Evolutionary conservation across 2,888 invertebrate species (phyloP).

Genomic region (Lycocerus yunnanus): DNA sequence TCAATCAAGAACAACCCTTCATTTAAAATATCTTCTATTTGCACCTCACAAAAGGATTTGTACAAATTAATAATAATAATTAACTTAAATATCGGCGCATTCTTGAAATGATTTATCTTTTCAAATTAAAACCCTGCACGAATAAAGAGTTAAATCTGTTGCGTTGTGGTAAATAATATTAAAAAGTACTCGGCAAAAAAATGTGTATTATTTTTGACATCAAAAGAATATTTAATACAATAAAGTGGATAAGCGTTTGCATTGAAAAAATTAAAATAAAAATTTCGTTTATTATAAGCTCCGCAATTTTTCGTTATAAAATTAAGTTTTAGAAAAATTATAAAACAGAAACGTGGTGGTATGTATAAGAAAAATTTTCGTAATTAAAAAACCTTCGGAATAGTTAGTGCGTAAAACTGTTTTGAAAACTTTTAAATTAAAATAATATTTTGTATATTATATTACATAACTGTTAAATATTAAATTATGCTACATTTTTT

Average conservation of each 20-base stretch:
- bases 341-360: neutral
- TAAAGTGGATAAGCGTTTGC: neutral
- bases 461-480: too few species aligned
- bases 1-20: conserved; percentile 7
- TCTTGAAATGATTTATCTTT: neutral
- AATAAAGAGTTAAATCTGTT: neutral
- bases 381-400: neutral
- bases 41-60: neutral
- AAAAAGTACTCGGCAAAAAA: neutral
- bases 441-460: neutral
- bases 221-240: neutral
- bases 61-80: neutral
- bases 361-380: neutral
- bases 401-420: neutral
- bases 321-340: neutral
- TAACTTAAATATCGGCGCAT: neutral
- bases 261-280: neutral
- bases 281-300: neutral
- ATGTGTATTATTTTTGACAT: neutral
- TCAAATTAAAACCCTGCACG: neutral
- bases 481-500: neutral
- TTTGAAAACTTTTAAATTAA: neutral
- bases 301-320: neutral
- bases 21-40: neutral
- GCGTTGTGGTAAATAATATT: neutral